A percentile compares a stretch with the other conserved stretches of the same genome.
Conservation (phyloP, 2,113 vertebrate species). For the Zootoca vivipara region DNA sequence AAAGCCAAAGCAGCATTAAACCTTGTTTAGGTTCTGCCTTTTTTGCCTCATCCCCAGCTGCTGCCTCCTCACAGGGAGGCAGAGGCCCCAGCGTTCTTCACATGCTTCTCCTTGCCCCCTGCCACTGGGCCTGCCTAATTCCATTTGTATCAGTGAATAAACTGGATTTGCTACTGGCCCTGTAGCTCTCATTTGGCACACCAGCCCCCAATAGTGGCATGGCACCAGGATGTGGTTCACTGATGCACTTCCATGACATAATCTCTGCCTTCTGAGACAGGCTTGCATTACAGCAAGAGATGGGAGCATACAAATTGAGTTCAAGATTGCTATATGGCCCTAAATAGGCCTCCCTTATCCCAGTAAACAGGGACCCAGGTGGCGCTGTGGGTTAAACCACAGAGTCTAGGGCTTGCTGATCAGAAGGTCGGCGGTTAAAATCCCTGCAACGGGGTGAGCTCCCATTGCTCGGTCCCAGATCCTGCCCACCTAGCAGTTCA, state of each 20-base stretch:
- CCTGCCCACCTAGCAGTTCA: too few relatives aligned
- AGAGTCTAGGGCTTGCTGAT: too few relatives aligned
- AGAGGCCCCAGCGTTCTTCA: neutral
- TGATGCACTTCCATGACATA: neutral
- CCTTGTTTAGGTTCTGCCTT: slow-evolving; percentile 25
- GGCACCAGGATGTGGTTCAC: neutral
- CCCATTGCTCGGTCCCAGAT: too few relatives aligned
- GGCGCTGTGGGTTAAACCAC: too few relatives aligned
- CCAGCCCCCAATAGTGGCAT: neutral
- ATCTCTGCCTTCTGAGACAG: neutral
- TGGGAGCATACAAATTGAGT: neutral
- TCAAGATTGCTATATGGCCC: neutral
- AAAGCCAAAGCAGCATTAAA: slow-evolving; percentile 5
- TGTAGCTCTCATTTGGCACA: too few relatives aligned
- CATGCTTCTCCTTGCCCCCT: neutral
- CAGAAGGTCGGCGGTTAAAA: too few relatives aligned
- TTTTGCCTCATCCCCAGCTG: slow-evolving; percentile 28
- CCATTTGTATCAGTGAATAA: slow-evolving; percentile 7
- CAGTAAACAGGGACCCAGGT: too few relatives aligned
- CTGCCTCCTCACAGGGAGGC: neutral
- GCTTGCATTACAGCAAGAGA: neutral
- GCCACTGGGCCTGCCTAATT: neutral
- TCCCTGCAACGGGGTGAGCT: too few relatives aligned
- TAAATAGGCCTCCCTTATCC: neutral
- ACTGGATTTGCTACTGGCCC: neutral